Percentiles rank a stretch among this genome's conserved stretches.
phyloP scores from a whole-genome alignment of 1,140 invertebrate species.

The Oreohelix idahoensis region DNA sequence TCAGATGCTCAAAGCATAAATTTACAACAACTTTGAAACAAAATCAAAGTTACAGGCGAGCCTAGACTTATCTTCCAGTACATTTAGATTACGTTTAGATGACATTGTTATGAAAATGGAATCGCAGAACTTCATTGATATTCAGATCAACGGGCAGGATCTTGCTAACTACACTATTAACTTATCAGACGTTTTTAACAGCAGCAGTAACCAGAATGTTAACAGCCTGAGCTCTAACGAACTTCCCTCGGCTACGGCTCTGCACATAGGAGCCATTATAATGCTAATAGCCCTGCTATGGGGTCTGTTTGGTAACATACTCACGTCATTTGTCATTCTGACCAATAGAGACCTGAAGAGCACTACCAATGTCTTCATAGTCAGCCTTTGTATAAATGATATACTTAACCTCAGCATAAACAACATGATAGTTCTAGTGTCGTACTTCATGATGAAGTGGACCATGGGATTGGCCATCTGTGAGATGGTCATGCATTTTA shows the following conservation, averaged over 20 bases:
- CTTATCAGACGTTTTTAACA: slow-evolving; percentile 5
- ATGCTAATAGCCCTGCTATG: slow-evolving; percentile 62
- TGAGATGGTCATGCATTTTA: slow-evolving; percentile 68
- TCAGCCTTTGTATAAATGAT: slow-evolving; percentile 72
- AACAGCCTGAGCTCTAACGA: neutral
- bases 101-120: neutral
- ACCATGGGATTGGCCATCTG: slow-evolving; percentile 63
- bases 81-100: neutral
- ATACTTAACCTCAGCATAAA: slow-evolving; percentile 70
- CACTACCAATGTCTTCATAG: slow-evolving; percentile 71
- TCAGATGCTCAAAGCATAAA: neutral
- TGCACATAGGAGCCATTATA: slow-evolving; percentile 61
- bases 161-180: slow-evolving; percentile 27
- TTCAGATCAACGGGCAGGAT: slow-evolving; percentile 20
- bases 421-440: slow-evolving; percentile 69
- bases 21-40: neutral
- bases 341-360: slow-evolving; percentile 63
- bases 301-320: slow-evolving; percentile 66
- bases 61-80: neutral
- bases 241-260: slow-evolving; percentile 54
- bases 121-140: neutral
- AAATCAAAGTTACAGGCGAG: neutral
- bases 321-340: slow-evolving; percentile 60
- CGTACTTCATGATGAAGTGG: slow-evolving; percentile 68
- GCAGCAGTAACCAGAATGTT: neutral